Base-by-base conservation (phyloP, 2,888 invertebrate species). In the Cheilosia pagana region DNA sequence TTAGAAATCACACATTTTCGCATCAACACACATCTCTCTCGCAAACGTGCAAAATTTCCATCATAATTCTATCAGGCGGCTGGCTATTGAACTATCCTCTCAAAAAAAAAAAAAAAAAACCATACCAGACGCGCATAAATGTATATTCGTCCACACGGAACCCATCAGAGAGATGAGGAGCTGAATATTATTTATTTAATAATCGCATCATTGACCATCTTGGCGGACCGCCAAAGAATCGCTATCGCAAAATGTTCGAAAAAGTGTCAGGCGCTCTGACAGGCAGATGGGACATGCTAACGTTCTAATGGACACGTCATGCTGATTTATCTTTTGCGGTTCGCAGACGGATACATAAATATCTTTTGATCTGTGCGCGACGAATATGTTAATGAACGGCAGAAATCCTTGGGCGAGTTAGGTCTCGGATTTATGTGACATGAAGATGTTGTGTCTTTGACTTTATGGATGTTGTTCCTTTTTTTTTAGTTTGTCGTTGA, bases 51-150 rank as follows among this genome's bases (percentile, higher is more conserved):
- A 72, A 82, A 82, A 82, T 78, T 62, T 78, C 52, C 67, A 77
- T 76, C 76, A 81, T 78, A 72, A 78, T 78, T 67, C 77, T 77
- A 62, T 77, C 72, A 62, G 78, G 78, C 50, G 72, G 55, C 72
- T 78, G 82, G 72, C 72, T 82, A 68, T 78, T 78, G 82, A 82
- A 82, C 82, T 62, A 55, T 82, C 53, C 14, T 82, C 53, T 10
- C 35, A 12, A 39, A 50, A 48, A 52, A 76, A 48, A 59, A 75
- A 53, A 67, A 57, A 57, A 53, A 45, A 28, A 28, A 28, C 14
- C n/a, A 6, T 35, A n/a, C 53, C 77, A 78, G 77, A 78, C 77
- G 63, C 39, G 45, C 53, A 62, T 35, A 77, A 60, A 68, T 52
- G 10, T 75, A 75, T 57, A 48, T 65, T 41, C 41, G 48, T 39